Evolutionary conservation across 2,888 invertebrate genomes (phyloP), one percentile per base, ranked within the genome.

Genomic region (Monochamus alternatus): DNA sequence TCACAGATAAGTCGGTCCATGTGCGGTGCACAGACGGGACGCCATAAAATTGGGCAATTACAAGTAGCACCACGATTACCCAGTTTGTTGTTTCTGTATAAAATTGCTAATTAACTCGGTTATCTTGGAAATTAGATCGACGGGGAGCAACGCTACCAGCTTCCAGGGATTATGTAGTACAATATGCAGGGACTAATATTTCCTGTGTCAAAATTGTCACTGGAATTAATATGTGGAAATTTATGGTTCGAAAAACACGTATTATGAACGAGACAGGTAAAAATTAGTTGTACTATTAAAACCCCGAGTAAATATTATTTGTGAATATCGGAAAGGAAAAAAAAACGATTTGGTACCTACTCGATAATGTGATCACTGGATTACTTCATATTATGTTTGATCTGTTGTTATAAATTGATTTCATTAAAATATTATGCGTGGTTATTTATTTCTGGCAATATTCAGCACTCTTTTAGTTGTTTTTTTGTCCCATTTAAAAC

Each of bases 61-160:
- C 71, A 71, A 71, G 71, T 71, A 71, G 71, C 71, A 51, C 51
- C n/a, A 68, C 55, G 58, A 68, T 68, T 68, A 60, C 47, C 51
- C n/a, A 31, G 60, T 69, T 63, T 63, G 71, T 71, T 62, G 47
- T 60, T 60, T 32, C n/a, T 38, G 47, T 60, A 31, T 71, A 62
- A 55, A 62, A 44, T 62, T 52, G 51, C 52, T 71, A 71, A 71
- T 62, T 71, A 38, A 63, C n/a, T 52, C 32, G 51, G 52, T 71
- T 71, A 71, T 63, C 71, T 47, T 14, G 51, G 31, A 71, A 71
- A 71, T 51, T 63, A 47, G n/a, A 14, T 22, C 5, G 14, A 47
- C 47, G 9, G 47, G 47, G 38, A 38, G 12, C 47, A 12, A 5
- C 10, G 9, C 10, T 47, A 55, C 55, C 55, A 55, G 55, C 55